Evolutionary conservation across 2,113 vertebrate species (phyloP), one percentile per base, ranked within the genome.

Genomic region (Machaerirhynchus nigripectus): DNA sequence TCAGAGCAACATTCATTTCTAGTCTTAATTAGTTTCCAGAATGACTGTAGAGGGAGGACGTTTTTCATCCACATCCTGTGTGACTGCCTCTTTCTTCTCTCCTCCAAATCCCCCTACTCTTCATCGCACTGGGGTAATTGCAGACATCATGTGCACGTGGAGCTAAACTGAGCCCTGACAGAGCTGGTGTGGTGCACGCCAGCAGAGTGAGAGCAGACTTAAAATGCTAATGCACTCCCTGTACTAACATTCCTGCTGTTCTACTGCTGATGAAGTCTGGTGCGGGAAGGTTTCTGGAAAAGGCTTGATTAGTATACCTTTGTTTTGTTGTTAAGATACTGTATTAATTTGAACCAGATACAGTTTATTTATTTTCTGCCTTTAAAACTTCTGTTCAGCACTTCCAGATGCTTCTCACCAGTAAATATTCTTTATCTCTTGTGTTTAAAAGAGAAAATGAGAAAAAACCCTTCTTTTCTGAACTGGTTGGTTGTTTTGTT

Each of bases 11-110:
- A 24, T 76, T 87, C 44, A 64, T 68, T 95, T 89, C 73, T 52
- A 70, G 50, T 78, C 68, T 74, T 95, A 91, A 95, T 87, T 87
- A 87, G 61, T 75, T 93, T 90, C 68, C 74, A 79, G 69, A 89
- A 75, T 44, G 52, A 44, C 78, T 71, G 65, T 46, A 80, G 35
- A 93, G 47, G 33, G 61, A 84, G 33, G 47, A 67, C 21, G 0
- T 92, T 95, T 91, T 89, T 79, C 59, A 78, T 78, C 86, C 30
- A 30, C 1, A 3, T 86, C 60, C 33, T 86, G 92, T 95, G 40
- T 76, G 75, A 75, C 46, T n/a, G 49, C 35, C 44, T 69, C 40
- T 91, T 91, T 83, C 46, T 93, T 83, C 30, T 83, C 10, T 85
- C 46, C n/a, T 80, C 47, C 50, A 59, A 92, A 77, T 44, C 37